These are phyloP conservation scores for Conchocele bisecta DNA, from an alignment of 2,888 invertebrate species.

Conservation along the genomic window DNA sequence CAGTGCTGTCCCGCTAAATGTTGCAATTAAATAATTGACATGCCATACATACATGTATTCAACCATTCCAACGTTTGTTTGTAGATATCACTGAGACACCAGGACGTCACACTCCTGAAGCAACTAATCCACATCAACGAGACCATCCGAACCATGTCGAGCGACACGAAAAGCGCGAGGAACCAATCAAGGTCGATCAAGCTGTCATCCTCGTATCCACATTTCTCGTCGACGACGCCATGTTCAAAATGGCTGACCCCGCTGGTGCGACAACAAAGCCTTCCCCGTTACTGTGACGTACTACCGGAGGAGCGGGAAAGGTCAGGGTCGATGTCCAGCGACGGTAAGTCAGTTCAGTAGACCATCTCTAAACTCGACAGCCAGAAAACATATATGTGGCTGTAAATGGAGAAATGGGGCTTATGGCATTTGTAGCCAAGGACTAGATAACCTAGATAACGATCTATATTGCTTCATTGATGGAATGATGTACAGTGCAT, in stretches of 20 bases:
- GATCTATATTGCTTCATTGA: too few species aligned
- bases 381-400: too few species aligned
- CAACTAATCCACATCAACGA: conserved; percentile 59
- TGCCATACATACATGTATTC: too few species aligned
- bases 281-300: conserved; percentile 53
- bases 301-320: conserved; percentile 46
- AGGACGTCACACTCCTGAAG: conserved; percentile 56
- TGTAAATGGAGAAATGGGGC: too few species aligned
- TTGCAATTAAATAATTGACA: too few species aligned
- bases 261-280: conserved; percentile 52
- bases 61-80: too few species aligned
- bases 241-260: conserved; percentile 43
- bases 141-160: conserved; percentile 48
- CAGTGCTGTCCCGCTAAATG: too few species aligned
- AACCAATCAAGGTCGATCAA: conserved; percentile 26
- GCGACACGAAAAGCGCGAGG: conserved; percentile 37
- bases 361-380: too few species aligned
- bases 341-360: conserved; percentile 34
- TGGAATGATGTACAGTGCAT: too few species aligned
- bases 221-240: conserved; percentile 39
- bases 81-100: conserved; percentile 58
- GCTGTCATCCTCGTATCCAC: conserved; percentile 22
- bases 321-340: conserved; percentile 38
- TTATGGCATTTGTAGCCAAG: too few species aligned
- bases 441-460: too few species aligned